These are phyloP conservation scores for Anthopleura sola DNA, from an alignment of 64 coral and sea anemone genomes.

Conservation along the genomic window DNA sequence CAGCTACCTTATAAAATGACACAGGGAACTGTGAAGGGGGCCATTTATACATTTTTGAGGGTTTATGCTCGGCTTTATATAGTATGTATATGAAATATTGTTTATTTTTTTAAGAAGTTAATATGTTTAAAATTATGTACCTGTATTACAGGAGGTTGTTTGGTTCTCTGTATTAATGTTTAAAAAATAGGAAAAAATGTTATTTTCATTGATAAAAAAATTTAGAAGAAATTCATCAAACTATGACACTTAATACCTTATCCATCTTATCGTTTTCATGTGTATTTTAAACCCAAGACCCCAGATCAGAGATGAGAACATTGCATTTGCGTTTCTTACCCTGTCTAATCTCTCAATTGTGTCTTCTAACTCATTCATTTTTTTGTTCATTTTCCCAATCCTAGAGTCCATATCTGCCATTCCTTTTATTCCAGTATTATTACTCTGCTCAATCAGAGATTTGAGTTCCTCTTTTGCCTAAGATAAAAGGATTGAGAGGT, in stretches of 20 bases:
- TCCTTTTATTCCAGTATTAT: conserved; percentile 60
- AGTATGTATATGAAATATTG: background rate
- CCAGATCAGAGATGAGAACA: no score
- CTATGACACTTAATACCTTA: background rate
- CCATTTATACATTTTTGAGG: no score
- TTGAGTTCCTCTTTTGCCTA: conserved; percentile 77
- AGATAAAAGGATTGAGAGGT: background rate
- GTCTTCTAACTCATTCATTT: conserved; percentile 62
- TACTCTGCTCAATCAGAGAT: conserved; percentile 61
- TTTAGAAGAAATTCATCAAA: background rate
- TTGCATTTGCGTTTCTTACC: background rate
- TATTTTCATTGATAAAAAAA: background rate
- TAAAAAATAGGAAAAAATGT: background rate
- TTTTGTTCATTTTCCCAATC: conserved; percentile 63
- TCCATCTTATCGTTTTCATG: no score
- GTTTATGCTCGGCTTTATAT: no score
- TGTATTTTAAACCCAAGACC: no score
- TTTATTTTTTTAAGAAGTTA: background rate
- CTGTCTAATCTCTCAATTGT: conserved; percentile 39
- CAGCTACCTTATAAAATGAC: no score
- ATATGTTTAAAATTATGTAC: background rate
- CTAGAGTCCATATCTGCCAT: conserved; percentile 77
- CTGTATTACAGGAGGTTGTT: conserved; percentile 1
- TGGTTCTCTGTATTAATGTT: background rate
- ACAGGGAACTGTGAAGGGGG: no score